Evolutionary conservation across 2,888 invertebrate species (phyloP).

Genomic region (Amphipoea oculea): DNA sequence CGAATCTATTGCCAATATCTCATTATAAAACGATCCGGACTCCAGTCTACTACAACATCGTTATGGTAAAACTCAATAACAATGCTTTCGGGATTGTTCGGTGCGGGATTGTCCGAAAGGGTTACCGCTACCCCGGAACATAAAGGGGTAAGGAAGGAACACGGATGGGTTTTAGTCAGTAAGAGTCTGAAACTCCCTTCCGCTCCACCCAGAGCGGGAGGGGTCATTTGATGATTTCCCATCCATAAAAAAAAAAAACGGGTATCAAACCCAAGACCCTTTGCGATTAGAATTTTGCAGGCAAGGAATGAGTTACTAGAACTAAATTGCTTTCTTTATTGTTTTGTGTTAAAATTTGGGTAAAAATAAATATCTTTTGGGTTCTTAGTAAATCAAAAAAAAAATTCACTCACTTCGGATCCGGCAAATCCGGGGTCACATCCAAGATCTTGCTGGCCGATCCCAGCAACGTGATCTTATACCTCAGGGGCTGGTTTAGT

Average conservation of each 20-base stretch:
- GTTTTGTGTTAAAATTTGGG: background rate
- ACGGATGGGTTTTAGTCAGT: no score
- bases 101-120: no score
- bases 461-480: constrained; percentile 95
- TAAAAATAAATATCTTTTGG: no score
- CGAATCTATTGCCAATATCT: background rate
- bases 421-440: constrained; percentile 90
- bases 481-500: constrained; percentile 96
- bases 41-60: no score
- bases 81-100: background rate
- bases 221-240: no score
- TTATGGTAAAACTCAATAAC: background rate
- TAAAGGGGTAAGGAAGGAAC: no score
- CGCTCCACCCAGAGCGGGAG: no score
- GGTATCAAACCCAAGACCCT: background rate
- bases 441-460: constrained; percentile 96
- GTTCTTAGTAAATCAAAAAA: background rate
- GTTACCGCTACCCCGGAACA: no score
- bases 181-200: no score
- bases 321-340: background rate
- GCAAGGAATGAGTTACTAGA: background rate
- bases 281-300: background rate
- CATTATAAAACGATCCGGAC: background rate
- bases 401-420: constrained; percentile 72
- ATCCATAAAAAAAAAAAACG: background rate